These are phyloP conservation scores for Myotis findleyi DNA, from an alignment of 2,797 vertebrate genomes.

Conservation along the genomic window DNA sequence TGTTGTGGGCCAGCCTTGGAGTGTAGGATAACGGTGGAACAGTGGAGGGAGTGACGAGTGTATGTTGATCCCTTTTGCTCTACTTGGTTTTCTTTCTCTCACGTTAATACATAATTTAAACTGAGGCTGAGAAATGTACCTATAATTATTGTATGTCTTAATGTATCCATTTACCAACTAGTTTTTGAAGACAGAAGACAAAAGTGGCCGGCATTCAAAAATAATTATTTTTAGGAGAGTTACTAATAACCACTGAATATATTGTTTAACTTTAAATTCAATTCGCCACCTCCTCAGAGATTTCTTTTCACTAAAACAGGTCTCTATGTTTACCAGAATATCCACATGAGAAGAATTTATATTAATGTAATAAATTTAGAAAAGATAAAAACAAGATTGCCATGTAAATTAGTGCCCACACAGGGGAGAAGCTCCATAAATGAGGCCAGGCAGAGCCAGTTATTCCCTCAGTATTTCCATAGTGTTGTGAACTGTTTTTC, in stretches of 20 bases:
- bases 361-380: conserved; percentile 35
- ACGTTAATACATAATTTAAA: neutral
- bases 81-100: neutral
- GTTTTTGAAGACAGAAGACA: conserved; percentile 6
- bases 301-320: neutral
- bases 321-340: conserved; percentile 34
- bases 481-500: neutral
- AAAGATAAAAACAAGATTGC: conserved; percentile 1
- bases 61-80: neutral
- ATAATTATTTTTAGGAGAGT: neutral
- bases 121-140: neutral
- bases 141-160: neutral
- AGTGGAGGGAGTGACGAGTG: neutral
- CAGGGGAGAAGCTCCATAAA: neutral
- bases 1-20: neutral
- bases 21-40: neutral
- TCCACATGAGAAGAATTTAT: conserved; percentile 6
- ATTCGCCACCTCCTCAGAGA: neutral
- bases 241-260: neutral
- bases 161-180: neutral
- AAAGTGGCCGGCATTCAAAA: neutral
- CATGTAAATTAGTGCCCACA: neutral
- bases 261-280: conserved; percentile 10
- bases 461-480: neutral
- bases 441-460: neutral